Conservation (phyloP, 2,888 invertebrate genomes). For the Drosophila buzzatii region DNA sequence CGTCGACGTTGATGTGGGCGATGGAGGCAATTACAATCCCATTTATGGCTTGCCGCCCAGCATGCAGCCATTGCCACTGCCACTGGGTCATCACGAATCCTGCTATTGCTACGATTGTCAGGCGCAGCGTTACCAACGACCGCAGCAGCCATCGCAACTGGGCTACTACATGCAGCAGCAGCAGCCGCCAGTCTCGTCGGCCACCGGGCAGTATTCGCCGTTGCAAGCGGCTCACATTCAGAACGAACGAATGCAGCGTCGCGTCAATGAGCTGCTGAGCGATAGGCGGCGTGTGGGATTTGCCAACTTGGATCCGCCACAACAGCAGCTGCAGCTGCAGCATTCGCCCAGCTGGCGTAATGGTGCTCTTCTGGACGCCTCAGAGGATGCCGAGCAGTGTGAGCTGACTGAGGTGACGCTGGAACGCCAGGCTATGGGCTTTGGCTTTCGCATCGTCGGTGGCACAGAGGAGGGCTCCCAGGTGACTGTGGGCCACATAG, state of each 20-base stretch:
- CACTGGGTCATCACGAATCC: conserved; percentile 82
- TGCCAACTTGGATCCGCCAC: conserved; percentile 80
- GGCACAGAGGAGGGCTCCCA: conserved; percentile 99
- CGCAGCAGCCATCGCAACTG: conserved; percentile 49
- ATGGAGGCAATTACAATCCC: conserved; percentile 66
- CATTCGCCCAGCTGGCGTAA: conserved; percentile 76
- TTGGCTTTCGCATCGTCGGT: conserved; percentile 99
- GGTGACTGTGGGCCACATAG: conserved; percentile 98
- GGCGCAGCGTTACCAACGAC: conserved; percentile 75
- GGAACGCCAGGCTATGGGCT: conserved; percentile 96
- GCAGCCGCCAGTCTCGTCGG: conserved; percentile 39
- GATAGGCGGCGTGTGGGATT: conserved; percentile 84
- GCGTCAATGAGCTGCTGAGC: conserved; percentile 83
- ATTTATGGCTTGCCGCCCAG: conserved; percentile 80
- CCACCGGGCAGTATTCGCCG: conserved; percentile 72
- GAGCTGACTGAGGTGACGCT: conserved; percentile 88
- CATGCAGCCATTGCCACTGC: conserved; percentile 70
- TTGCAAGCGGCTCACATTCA: conserved; percentile 81
- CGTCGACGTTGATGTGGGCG: conserved; percentile 39
- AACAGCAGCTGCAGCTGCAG: conserved; percentile 61
- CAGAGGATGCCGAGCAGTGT: conserved; percentile 77
- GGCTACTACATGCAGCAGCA: conserved; percentile 62
- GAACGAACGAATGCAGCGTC: conserved; percentile 83
- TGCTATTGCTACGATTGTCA: conserved; percentile 85
- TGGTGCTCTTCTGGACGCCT: conserved; percentile 61